Conservation (phyloP, 92 coral and sea anemone genomes). For the Epizoanthus rinbou region DNA sequence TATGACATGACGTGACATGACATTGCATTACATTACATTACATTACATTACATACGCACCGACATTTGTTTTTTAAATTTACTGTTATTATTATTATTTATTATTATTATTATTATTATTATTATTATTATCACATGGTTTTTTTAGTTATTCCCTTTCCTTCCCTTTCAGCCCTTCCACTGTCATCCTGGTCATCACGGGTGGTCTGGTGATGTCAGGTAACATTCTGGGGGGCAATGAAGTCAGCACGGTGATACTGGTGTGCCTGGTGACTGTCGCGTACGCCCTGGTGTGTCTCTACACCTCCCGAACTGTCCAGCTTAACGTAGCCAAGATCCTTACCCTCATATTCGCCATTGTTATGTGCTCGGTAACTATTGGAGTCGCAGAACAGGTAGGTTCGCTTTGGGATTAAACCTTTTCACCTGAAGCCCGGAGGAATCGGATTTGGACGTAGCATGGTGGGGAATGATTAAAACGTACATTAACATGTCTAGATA, state of each 20-base stretch:
- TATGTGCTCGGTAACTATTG: slow-evolving; percentile 82
- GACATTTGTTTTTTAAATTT: too few relatives aligned
- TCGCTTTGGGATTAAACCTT: not conserved
- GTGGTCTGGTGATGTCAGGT: slow-evolving; percentile 61
- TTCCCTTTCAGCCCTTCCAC: slow-evolving; percentile 82
- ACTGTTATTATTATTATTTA: too few relatives aligned
- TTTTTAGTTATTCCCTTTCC: too few relatives aligned
- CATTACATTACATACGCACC: too few relatives aligned
- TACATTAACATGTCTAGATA: too few relatives aligned
- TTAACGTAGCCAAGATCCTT: slow-evolving; percentile 79
- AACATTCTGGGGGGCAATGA: slow-evolving; percentile 23
- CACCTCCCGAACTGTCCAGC: slow-evolving; percentile 85
- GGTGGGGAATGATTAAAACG: too few relatives aligned
- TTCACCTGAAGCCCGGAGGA: not conserved
- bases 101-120: not conserved
- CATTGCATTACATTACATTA: too few relatives aligned
- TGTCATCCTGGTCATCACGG: slow-evolving; percentile 81
- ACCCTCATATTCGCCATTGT: slow-evolving; percentile 74
- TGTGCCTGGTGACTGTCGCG: slow-evolving; percentile 63
- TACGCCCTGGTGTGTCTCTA: slow-evolving; percentile 80
- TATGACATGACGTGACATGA: too few relatives aligned
- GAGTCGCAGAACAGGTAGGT: slow-evolving; percentile 76
- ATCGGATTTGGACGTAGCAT: not conserved
- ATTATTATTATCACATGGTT: not conserved
- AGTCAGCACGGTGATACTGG: slow-evolving; percentile 41